Percentiles rank a stretch among this genome's conserved stretches.
These are phyloP conservation scores for Melopsittacus undulatus DNA, from an alignment of 2,797 vertebrate genomes.

Conservation along the genomic window DNA sequence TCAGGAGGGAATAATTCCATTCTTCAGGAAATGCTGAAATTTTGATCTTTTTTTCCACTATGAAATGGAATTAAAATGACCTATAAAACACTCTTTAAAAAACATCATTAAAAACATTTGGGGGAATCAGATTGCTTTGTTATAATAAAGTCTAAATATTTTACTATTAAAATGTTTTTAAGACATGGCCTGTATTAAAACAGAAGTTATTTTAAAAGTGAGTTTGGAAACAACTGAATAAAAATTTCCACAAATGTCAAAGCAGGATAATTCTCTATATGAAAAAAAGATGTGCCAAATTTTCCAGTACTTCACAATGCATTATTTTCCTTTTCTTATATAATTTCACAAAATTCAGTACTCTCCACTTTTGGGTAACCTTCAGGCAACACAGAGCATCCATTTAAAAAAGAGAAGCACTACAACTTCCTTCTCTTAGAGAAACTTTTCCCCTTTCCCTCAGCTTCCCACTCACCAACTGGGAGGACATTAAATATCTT, in stretches of 20 bases:
- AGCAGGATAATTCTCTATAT: background rate
- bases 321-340: background rate
- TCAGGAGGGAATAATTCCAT: background rate
- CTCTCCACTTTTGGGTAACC: background rate
- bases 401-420: background rate
- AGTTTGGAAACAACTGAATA: background rate
- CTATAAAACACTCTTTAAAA: background rate
- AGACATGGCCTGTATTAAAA: background rate
- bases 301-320: background rate
- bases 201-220: background rate
- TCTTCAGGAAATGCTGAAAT: constrained; percentile 37
- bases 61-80: background rate
- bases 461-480: accelerated
- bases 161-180: background rate
- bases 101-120: background rate
- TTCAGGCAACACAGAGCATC: background rate
- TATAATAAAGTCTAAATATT: background rate
- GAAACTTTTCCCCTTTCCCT: background rate
- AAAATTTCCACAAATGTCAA: background rate
- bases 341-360: background rate
- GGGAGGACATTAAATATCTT: background rate
- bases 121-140: background rate
- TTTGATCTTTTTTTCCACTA: background rate
- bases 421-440: background rate
- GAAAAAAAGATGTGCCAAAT: background rate